Conservation (phyloP, 2,888 invertebrate genomes). For the Hirtodrosophila confusa region DNA sequence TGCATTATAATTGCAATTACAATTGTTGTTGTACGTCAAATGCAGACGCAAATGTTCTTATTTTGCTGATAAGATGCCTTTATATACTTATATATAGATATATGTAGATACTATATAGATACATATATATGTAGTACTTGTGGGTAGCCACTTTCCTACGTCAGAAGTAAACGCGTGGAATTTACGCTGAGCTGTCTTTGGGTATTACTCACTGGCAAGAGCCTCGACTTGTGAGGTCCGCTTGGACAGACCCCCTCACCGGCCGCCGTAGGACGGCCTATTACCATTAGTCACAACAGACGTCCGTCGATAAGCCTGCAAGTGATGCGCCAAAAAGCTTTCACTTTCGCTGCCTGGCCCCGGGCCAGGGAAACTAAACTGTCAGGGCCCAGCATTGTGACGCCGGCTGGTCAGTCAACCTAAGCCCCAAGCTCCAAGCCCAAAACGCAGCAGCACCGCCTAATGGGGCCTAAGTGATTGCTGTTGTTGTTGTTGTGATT, state of each 20-base stretch:
- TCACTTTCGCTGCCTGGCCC: conserved; percentile 47
- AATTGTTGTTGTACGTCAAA: background rate
- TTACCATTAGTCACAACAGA: conserved; percentile 42
- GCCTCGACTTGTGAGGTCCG: background rate
- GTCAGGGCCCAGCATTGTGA: conserved; percentile 14
- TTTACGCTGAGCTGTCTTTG: conserved; percentile 32
- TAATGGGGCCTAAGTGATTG: conserved; percentile 6
- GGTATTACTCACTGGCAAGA: conserved; percentile 29
- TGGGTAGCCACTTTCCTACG: background rate
- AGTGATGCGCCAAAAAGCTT: conserved; percentile 43
- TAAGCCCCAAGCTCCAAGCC: conserved; percentile 7
- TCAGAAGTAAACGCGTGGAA: conserved; percentile 24
- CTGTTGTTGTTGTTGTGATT: background rate
- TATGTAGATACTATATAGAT: background rate
- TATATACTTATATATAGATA: background rate
- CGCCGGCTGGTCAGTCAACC: conserved; percentile 45
- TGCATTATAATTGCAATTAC: background rate
- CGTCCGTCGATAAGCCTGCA: conserved; percentile 22
- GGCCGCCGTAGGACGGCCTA: background rate
- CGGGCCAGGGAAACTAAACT: conserved; percentile 1
- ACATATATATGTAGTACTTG: too few relatives aligned
- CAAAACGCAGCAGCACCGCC: conserved; percentile 7
- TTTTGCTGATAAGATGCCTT: background rate
- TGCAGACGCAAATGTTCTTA: conserved; percentile 1
- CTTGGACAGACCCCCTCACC: conserved; percentile 6